Evolutionary conservation across 2,797 vertebrate genomes (phyloP), one percentile per base, ranked within the genome.

Genomic region (Lutra lutra): DNA sequence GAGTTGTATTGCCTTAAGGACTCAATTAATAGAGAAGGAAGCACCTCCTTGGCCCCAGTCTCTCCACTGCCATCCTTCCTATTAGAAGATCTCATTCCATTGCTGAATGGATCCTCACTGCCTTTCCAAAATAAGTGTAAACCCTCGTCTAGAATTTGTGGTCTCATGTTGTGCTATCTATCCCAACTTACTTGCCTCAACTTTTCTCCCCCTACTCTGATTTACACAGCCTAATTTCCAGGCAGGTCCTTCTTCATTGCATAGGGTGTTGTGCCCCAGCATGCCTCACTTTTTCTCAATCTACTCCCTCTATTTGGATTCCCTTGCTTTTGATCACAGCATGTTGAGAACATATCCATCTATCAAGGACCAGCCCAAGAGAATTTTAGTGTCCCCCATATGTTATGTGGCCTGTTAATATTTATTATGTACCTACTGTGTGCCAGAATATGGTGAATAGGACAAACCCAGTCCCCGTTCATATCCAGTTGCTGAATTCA

Each of bases 201-300:
- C 43, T 21, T 15, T 29, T 56, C 17, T 43, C 70, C 54, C 4
- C 77, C 27, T 15, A 9, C 46, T 35, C 25, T 1, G 7, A 18
- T 5, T 5, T 0, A 3, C 0, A 1, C 12, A 14, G 11, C 68
- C 6, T 0, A 0, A 10, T 20, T 15, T 27, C 46, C 23, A 2
- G 73, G 4, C 15, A 56, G 14, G 27, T 1, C n/a, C 46, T 5
- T 0, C 46, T 38, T 46, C 40, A 35, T 25, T 4, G 27, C 1
- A 0, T 18, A 9, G 4, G 0, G 4, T 0, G 7, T 12, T 46
- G 1, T 1, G 68, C 18, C 17, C 38, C 43, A 12, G 27, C 6
- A 17, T 0, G 5, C 20, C 2, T 56, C 13, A 2, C 0, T 0
- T 5, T 2, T 3, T 0, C 70, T 43, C 11, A 0, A 32, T 10